phyloP scores from a whole-genome alignment of 2,888 invertebrate genomes.

The Gastrophysa polygoni region DNA sequence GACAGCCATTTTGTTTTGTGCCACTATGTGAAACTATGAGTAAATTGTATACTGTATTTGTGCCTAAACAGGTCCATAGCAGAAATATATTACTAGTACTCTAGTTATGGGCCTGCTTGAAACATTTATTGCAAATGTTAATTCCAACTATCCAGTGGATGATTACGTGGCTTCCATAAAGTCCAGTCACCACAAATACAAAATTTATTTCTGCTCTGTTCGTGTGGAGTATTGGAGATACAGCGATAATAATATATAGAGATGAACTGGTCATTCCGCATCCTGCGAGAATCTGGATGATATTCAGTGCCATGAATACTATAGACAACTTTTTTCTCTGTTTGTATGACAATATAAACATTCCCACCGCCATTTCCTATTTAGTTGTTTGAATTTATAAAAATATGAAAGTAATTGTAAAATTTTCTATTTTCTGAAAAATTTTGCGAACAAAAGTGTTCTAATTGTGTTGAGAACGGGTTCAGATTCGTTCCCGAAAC shows the following conservation, averaged over 20 bases:
- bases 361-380: slow-evolving; percentile 46
- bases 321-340: slow-evolving; percentile 45
- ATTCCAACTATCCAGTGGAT: slow-evolving; percentile 54
- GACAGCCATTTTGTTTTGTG: slow-evolving; percentile 66
- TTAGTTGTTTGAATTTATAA: slow-evolving; percentile 11
- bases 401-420: slow-evolving; percentile 8
- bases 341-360: slow-evolving; percentile 45
- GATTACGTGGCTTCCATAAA: slow-evolving; percentile 54
- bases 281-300: slow-evolving; percentile 52
- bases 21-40: slow-evolving; percentile 60
- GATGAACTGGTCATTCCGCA: slow-evolving; percentile 49
- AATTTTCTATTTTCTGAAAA: no score
- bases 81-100: slow-evolving; percentile 53
- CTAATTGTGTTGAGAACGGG: no score
- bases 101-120: slow-evolving; percentile 55
- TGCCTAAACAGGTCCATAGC: slow-evolving; percentile 53
- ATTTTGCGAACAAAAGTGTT: no score
- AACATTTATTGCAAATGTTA: slow-evolving; percentile 54
- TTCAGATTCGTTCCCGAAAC: no score
- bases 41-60: slow-evolving; percentile 51
- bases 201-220: slow-evolving; percentile 56
- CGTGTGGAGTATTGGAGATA: slow-evolving; percentile 53
- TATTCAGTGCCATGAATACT: slow-evolving; percentile 47
- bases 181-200: slow-evolving; percentile 53
- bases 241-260: slow-evolving; percentile 49